Evolutionary conservation across 2,888 invertebrate genomes (phyloP).

Genomic region (Rotaria macrura): DNA sequence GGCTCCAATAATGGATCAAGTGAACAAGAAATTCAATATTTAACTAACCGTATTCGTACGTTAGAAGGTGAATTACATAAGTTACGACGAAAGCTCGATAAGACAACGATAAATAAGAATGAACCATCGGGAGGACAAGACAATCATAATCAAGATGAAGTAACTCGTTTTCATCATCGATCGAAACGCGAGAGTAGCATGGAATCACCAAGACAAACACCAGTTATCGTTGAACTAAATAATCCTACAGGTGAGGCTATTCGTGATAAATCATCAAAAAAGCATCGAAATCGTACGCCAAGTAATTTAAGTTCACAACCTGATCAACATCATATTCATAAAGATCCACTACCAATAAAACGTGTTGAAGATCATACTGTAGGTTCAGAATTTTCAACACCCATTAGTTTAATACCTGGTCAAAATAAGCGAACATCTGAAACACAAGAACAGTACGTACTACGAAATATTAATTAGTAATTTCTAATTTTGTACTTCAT

Average conservation of each 20-base stretch:
- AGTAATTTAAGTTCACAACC: background rate
- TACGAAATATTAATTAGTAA: background rate
- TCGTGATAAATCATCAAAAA: background rate
- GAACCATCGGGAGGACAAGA: background rate
- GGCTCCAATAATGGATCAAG: background rate
- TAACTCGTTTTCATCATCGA: background rate
- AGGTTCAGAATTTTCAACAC: too few species aligned
- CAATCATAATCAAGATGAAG: background rate
- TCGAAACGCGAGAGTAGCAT: background rate
- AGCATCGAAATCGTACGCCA: background rate
- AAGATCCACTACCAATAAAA: background rate
- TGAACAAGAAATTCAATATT: constrained; percentile 1
- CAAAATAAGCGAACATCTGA: background rate
- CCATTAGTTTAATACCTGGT: background rate
- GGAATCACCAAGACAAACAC: constrained; percentile 10
- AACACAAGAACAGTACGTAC: background rate
- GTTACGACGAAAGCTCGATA: background rate
- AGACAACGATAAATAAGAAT: background rate
- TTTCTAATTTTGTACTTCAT: too few species aligned
- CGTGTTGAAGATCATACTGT: background rate
- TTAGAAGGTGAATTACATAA: constrained; percentile 18
- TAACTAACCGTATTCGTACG: background rate
- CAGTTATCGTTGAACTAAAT: constrained; percentile 15
- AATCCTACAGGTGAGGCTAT: background rate
- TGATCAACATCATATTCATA: background rate